These are phyloP conservation scores for Leptinotarsa undecemlineata DNA, from an alignment of 1,140 invertebrate genomes.

Conservation along the genomic window DNA sequence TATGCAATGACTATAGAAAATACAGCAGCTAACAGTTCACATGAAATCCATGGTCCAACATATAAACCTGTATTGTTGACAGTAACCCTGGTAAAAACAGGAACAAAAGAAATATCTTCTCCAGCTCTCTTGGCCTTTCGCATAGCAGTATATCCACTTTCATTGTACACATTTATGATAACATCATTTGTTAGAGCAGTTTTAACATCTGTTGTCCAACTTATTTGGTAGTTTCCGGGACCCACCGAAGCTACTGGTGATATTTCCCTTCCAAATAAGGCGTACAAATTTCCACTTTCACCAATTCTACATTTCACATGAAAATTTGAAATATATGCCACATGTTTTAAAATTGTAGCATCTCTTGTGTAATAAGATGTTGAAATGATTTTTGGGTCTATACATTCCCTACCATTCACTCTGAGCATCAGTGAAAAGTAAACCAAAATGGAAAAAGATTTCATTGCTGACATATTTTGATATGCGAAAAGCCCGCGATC, in stretches of 20 bases:
- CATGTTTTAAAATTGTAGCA: conserved; percentile 82
- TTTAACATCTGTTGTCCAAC: conserved; percentile 85
- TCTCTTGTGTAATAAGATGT: conserved; percentile 84
- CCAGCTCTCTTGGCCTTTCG: conserved; percentile 73
- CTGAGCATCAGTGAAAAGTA: not conserved
- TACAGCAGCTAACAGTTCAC: too few relatives aligned
- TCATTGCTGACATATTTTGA: too few relatives aligned
- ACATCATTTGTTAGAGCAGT: conserved; percentile 79
- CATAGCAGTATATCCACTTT: conserved; percentile 86
- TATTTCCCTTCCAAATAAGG: conserved; percentile 77
- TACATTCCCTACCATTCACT: conserved; percentile 51
- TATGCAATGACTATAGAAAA: conserved; percentile 49
- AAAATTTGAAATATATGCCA: conserved; percentile 78
- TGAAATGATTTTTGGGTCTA: conserved; percentile 65
- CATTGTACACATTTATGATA: conserved; percentile 81
- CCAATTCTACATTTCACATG: conserved; percentile 67
- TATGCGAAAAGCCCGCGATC: too few relatives aligned
- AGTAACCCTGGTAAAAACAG: conserved; percentile 61
- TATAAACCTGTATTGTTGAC: not conserved
- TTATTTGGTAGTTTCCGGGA: conserved; percentile 81
- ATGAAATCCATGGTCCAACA: not conserved
- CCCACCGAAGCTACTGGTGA: conserved; percentile 78
- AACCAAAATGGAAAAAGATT: too few relatives aligned
- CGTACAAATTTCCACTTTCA: conserved; percentile 75
- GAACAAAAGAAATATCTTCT: conserved; percentile 68